Base-by-base conservation (phyloP, 1,140 invertebrate species). In the Zaprionus taronus region DNA sequence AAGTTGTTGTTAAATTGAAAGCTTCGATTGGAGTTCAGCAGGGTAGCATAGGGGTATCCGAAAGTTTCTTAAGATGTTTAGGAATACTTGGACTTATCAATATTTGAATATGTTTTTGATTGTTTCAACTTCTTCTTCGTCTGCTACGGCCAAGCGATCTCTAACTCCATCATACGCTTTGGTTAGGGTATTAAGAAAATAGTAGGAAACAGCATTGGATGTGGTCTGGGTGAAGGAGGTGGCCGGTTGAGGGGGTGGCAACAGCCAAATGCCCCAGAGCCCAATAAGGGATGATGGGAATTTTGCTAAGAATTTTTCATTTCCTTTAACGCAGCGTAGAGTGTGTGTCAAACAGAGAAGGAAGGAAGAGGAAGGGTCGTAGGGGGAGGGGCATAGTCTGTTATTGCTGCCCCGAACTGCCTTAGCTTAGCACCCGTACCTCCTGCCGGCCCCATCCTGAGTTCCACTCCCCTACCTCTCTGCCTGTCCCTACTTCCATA, bases 251-350 rank as follows among this genome's bases (percentile, higher is more conserved):
- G 58, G 26, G 41, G 12, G 60, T 63, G 57, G 64, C 14, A 49
- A 58, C 55, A 63, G 73, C 68, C 51, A 77, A 90, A 90, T 90
- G 76, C 85, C 85, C 85, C 56, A 72, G 85, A 90, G 85, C 81
- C 76, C 85, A 80, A 90, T 90, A 90, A 90, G 85, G 85, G 85
- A 90, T 90, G 85, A 90, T 90, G 85, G 85, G 85, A 90, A 90
- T 90, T 90, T 90, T 66, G 72, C 79, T 85, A 90, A 85, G 85
- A 90, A 90, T 90, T 90, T 90, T 90, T 90, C 85, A 90, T 90
- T 90, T 90, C 85, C 85, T 90, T 86, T 80, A 75, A 75, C 85
- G 70, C 68, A 69, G 72, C 44, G 55, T 63, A 66, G 79, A 61
- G 38, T 56, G 67, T 80, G 67, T 77, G 81, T 69, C 61, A 71